These are phyloP conservation scores for Eretmocerus hayati DNA, from an alignment of 2,888 invertebrate species.

Conservation along the genomic window DNA sequence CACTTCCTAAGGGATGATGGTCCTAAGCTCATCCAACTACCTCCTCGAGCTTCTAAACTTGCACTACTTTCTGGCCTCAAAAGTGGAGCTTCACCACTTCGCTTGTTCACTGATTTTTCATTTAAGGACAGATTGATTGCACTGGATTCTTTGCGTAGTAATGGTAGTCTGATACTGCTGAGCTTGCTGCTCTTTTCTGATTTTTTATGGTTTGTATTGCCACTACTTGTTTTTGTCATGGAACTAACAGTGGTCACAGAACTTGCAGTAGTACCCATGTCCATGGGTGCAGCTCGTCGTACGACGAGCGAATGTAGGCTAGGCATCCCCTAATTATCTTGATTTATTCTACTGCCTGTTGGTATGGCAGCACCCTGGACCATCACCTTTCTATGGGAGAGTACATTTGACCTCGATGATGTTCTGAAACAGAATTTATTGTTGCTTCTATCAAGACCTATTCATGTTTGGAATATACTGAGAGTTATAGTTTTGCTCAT, in stretches of 20 bases:
- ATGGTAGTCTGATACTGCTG: constrained; percentile 37
- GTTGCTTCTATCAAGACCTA: too few species aligned
- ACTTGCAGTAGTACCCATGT: constrained; percentile 45
- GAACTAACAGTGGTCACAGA: constrained; percentile 41
- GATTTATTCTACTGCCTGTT: constrained; percentile 29
- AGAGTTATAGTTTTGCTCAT: too few species aligned
- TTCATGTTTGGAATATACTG: too few species aligned
- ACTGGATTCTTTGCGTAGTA: constrained; percentile 40
- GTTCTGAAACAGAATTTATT: not conserved
- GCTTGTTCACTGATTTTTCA: constrained; percentile 27
- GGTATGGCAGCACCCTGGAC: constrained; percentile 4
- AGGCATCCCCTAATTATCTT: constrained; percentile 43
- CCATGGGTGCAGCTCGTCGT: constrained; percentile 45
- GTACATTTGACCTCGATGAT: not conserved
- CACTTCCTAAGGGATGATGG: constrained; percentile 41
- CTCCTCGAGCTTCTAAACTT: constrained; percentile 39
- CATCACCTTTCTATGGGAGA: constrained; percentile 8
- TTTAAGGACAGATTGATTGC: constrained; percentile 36
- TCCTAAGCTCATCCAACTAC: constrained; percentile 40
- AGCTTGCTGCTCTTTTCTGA: constrained; percentile 34
- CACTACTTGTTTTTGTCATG: constrained; percentile 24
- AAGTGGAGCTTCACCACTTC: constrained; percentile 33
- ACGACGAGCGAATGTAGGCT: constrained; percentile 47
- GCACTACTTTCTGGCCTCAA: constrained; percentile 43
- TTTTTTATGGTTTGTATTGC: constrained; percentile 29